Evolutionary conservation across 2,888 invertebrate genomes (phyloP).

Genomic region (Schizotus pectinicornis): DNA sequence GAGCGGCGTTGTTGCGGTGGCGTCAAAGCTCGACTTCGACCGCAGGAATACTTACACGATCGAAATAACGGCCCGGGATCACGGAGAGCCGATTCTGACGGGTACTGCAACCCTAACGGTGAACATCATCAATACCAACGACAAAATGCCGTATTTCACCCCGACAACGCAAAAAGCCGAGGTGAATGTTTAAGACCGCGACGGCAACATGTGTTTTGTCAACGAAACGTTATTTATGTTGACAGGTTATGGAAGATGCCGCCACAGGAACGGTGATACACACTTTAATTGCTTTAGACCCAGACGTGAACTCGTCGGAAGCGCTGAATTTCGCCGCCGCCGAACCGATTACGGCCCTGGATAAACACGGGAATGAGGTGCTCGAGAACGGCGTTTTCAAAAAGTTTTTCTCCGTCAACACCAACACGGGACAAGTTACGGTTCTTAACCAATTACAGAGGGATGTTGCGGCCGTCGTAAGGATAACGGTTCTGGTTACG

Average conservation of each 20-base stretch:
- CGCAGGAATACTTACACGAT: slow-evolving; percentile 79
- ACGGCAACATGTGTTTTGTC: not conserved
- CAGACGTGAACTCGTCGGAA: slow-evolving; percentile 74
- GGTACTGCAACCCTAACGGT: slow-evolving; percentile 83
- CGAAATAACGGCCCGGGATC: slow-evolving; percentile 81
- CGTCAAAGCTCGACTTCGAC: slow-evolving; percentile 83
- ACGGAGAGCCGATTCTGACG: slow-evolving; percentile 79
- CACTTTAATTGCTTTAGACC: slow-evolving; percentile 76
- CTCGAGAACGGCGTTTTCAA: slow-evolving; percentile 60
- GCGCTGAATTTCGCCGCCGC: slow-evolving; percentile 72
- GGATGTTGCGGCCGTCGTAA: slow-evolving; percentile 75
- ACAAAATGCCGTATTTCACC: slow-evolving; percentile 83
- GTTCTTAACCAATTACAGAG: slow-evolving; percentile 70
- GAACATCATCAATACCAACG: slow-evolving; percentile 83
- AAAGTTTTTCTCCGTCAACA: slow-evolving; percentile 71
- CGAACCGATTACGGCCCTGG: slow-evolving; percentile 77
- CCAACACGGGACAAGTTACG: slow-evolving; percentile 67
- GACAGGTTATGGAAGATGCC: slow-evolving; percentile 77
- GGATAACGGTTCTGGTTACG: slow-evolving; percentile 78
- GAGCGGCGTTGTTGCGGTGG: slow-evolving; percentile 77
- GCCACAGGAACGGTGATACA: slow-evolving; percentile 74
- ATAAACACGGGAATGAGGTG: slow-evolving; percentile 80
- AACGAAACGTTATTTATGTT: slow-evolving; percentile 2
- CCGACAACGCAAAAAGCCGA: slow-evolving; percentile 81
- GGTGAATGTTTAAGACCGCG: slow-evolving; percentile 54